Evolutionary conservation across 2,113 vertebrate genomes (phyloP), one percentile per base, ranked within the genome.

Genomic region (Anguilla japonica): DNA sequence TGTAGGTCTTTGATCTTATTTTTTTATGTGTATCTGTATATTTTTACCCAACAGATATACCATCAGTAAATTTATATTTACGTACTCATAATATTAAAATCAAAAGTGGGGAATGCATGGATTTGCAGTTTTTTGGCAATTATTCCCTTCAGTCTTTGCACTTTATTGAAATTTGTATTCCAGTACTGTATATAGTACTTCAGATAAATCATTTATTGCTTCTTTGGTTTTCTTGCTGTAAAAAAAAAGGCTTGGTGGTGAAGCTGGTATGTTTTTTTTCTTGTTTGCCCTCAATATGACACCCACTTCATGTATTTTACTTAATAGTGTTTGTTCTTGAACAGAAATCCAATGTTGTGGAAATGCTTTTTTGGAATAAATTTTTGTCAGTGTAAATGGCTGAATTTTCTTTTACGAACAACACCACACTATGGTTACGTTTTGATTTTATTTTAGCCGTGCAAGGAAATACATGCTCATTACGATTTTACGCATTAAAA

Each of bases 331-430:
- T 83, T 83, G 82, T 57, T 53, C 86, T 89, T 84, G 89, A 91
- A 86, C 89, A 60, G 53, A 87, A 91, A 60, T 75, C 8, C 6
- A 9, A 83, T 88, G 81, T 87, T 89, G 91, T 92, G 81, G 89
- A 93, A 90, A 90, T 89, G 87, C 56, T 88, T 87, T 92, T 89
- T 84, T 89, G 84, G 85, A 94, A 93, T 93, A 93, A 93, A 94
- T 85, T 84, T 1, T 89, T 89, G 87, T 93, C 90, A 94, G 92
- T 93, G 89, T 91, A 92, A 41, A 41, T 80, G 34, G 26, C 50
- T 81, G 14, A 3, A 40, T 46, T 80, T 80, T 40, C n/a, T 80
- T 40, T 80, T 80, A 13, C 40, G 7, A 14, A 34, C 20, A 29
- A 13, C 20, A 29, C 26, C 26, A 5, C 3, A 40, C 29, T 29